A percentile compares a stretch with the other conserved stretches of the same genome.
Evolutionary conservation across 2,888 invertebrate genomes (phyloP).

Genomic region (Horisme vitalbata): DNA sequence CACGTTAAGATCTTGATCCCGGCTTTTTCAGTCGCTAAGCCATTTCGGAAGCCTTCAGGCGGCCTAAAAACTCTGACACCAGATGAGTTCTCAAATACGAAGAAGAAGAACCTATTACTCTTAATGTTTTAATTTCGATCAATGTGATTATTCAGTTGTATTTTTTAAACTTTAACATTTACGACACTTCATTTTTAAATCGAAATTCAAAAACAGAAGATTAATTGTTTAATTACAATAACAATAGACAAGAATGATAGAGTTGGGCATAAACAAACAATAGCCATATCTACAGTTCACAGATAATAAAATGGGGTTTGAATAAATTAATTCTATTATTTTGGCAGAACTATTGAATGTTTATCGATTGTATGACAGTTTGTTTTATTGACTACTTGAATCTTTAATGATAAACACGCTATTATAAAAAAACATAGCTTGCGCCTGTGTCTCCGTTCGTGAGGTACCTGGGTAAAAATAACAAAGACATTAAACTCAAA

Average conservation of each 20-base stretch:
- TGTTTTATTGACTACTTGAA: conserved; percentile 21
- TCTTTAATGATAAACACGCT: conserved; percentile 1
- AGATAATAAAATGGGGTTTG: conserved; percentile 78
- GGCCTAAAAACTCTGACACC: too few relatives aligned
- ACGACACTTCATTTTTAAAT: conserved; percentile 9
- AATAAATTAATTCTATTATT: conserved; percentile 68
- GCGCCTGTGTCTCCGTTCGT: too few relatives aligned
- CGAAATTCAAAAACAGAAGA: conserved; percentile 54
- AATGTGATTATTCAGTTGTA: conserved; percentile 13
- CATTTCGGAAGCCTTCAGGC: too few relatives aligned
- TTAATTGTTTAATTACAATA: conserved; percentile 69
- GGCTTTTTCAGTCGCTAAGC: too few relatives aligned
- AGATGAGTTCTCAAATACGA: too few relatives aligned
- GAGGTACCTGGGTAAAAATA: too few relatives aligned
- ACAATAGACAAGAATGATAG: conserved; percentile 45
- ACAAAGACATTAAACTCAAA: too few relatives aligned
- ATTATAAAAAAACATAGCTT: too few relatives aligned
- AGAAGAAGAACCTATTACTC: too few relatives aligned
- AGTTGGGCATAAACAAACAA: conserved; percentile 55
- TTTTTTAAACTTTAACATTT: conserved; percentile 1
- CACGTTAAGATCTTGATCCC: too few relatives aligned
- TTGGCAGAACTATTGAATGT: conserved; percentile 38
- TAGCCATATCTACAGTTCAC: conserved; percentile 62
- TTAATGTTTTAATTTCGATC: too few relatives aligned
- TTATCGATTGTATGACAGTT: conserved; percentile 37